Percentiles rank a stretch among this genome's conserved stretches.
phyloP scores from a whole-genome alignment of 2,113 vertebrate species.

The Psilopsiagon aymara region DNA sequence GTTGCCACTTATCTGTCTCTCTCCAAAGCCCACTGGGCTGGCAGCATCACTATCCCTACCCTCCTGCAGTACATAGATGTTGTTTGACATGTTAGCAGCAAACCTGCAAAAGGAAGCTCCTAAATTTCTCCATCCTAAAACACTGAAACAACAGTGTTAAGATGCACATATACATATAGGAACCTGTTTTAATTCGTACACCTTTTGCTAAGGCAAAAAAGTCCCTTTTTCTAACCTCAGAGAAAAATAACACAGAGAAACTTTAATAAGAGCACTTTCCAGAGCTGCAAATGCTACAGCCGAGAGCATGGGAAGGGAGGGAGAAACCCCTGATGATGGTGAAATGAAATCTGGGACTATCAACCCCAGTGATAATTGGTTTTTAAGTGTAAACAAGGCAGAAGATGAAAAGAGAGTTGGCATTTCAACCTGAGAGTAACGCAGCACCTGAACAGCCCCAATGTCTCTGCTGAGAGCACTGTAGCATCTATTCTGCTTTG shows the following conservation, averaged over 20 bases:
- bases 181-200: neutral
- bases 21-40: rapidly evolving
- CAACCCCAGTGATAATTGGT: neutral
- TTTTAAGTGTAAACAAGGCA: conserved; percentile 30
- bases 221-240: neutral
- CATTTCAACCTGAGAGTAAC: neutral
- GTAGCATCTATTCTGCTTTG: conserved; percentile 8
- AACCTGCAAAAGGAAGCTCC: neutral
- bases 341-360: conserved; percentile 48
- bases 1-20: neutral
- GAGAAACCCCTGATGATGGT: neutral
- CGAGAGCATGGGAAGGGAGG: neutral
- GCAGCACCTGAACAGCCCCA: neutral
- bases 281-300: neutral
- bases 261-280: neutral
- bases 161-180: rapidly evolving
- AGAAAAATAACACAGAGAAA: neutral
- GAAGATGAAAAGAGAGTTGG: conserved; percentile 7
- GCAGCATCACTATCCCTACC: neutral
- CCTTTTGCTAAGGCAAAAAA: neutral
- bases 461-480: neutral
- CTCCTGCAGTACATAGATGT: rapidly evolving
- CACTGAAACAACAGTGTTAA: neutral
- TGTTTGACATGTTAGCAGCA: neutral
- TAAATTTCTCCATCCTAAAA: neutral